Evolutionary conservation across 2,888 invertebrate species (phyloP), one percentile per base, ranked within the genome.

Genomic region (Trissonchulus latispiculum): DNA sequence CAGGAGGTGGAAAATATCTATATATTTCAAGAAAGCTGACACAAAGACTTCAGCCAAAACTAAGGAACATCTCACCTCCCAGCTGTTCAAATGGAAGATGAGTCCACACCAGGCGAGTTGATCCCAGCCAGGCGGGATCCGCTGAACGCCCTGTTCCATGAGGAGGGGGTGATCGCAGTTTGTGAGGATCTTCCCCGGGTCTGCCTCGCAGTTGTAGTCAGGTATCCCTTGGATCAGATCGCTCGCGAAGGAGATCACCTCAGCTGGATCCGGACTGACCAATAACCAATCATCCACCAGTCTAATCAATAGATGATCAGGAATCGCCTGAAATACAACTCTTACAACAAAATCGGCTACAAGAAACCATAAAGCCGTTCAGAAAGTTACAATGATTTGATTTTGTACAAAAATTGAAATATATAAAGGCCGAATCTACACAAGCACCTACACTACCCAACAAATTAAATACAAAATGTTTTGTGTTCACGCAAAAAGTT

Each of bases 241-340:
- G 2, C n/a, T n/a, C 29, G 31, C 68, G 33, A 29, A 68, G 2
- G 8, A 29, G 8, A 68, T 32, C 8, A 35, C 68, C 8, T 33
- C 8, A 8, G 3, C 31, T 32, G 8, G 8, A 68, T 68, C 35
- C 29, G 68, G 23, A 3, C 33, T 68, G 8, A 68, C 35, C 33
- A 29, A 68, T 3, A 68, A 33, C 29, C 18, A 68, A 68, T 68
- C 68, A 35, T 68, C 68, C 18, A 68, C 35, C 8, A 29, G 68
- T 29, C 68, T 31, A 31, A 68, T 15, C 32, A 68, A 33, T 15
- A 48, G 48, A 8, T 8, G 23, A 48, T 48, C 23, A 15, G 8
- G 48, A n/a, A n/a, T n/a, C n/a, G n/a, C n/a, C n/a, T n/a, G n/a
- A n/a, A n/a, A n/a, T n/a, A n/a, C n/a, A n/a, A n/a, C n/a, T n/a